phyloP scores from a whole-genome alignment of 2,888 invertebrate genomes.

The Nephrotoma appendiculata region DNA sequence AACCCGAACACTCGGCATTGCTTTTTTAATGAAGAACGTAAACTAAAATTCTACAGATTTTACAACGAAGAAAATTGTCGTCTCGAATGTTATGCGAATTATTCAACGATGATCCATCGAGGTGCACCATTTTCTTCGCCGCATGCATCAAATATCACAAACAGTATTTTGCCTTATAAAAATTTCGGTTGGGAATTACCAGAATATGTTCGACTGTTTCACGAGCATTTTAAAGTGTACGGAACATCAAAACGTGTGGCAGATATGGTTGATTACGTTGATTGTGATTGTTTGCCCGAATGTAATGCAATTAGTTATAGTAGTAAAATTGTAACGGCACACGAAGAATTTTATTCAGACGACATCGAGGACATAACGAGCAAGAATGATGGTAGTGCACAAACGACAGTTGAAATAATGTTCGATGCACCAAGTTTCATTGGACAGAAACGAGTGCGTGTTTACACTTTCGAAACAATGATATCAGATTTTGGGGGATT shows the following conservation, averaged over 20 bases:
- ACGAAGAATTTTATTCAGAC: not conserved
- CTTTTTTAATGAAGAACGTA: constrained; percentile 44
- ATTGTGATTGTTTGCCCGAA: not conserved
- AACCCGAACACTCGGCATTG: constrained; percentile 43
- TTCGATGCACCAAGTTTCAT: too few species aligned
- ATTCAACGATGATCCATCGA: constrained; percentile 42
- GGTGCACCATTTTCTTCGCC: not conserved
- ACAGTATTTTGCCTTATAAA: not conserved
- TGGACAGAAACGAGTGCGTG: too few species aligned
- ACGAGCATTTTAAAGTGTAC: not conserved
- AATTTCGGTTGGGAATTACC: not conserved
- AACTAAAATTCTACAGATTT: constrained; percentile 41
- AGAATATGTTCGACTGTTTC: not conserved
- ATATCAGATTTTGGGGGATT: too few species aligned
- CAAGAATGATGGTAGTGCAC: too few species aligned
- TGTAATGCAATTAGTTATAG: not conserved
- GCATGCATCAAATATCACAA: constrained; percentile 14
- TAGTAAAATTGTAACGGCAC: not conserved
- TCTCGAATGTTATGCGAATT: constrained; percentile 54
- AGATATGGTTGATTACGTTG: not conserved
- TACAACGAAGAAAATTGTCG: constrained; percentile 61
- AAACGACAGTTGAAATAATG: too few species aligned
- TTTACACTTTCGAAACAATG: too few species aligned
- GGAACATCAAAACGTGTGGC: not conserved
- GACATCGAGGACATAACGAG: too few species aligned